Evolutionary conservation across 1,140 invertebrate genomes (phyloP).

Genomic region (Diorhabda sublineata): DNA sequence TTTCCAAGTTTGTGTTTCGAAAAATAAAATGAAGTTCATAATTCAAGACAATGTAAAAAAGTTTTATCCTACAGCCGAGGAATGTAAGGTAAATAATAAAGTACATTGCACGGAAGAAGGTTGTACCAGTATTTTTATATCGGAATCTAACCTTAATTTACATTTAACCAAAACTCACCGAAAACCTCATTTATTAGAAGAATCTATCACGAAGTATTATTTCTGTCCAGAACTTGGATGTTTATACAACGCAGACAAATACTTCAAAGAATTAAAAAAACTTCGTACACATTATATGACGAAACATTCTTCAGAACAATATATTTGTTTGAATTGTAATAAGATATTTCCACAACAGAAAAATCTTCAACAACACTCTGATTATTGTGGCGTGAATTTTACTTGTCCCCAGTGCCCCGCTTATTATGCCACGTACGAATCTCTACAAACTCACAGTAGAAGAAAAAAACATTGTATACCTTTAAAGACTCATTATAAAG

Average conservation of each 20-base stretch:
- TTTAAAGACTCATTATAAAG: conserved; percentile 36
- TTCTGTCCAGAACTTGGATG: conserved; percentile 42
- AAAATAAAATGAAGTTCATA: neutral
- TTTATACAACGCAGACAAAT: conserved; percentile 33
- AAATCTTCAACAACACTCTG: conserved; percentile 49
- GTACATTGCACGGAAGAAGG: conserved; percentile 42
- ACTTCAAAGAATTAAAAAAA: conserved; percentile 43
- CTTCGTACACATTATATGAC: conserved; percentile 59
- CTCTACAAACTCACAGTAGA: conserved; percentile 56
- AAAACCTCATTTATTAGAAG: conserved; percentile 22
- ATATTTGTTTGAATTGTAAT: conserved; percentile 51
- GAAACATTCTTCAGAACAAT: conserved; percentile 56
- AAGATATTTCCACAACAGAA: conserved; percentile 56
- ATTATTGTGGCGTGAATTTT: conserved; percentile 53
- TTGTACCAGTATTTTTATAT: conserved; percentile 40
- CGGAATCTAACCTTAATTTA: conserved; percentile 42
- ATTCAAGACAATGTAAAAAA: conserved; percentile 3
- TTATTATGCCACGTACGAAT: conserved; percentile 53
- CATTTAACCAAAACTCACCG: conserved; percentile 44
- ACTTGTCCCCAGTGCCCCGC: conserved; percentile 52
- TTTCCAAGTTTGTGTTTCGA: too few relatives aligned
- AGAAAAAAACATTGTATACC: conserved; percentile 50
- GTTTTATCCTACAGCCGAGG: conserved; percentile 35
- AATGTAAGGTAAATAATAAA: conserved; percentile 34
- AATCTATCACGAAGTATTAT: conserved; percentile 28